Conservation (phyloP, 2,113 vertebrate genomes). For the Nibea albiflora region DNA sequence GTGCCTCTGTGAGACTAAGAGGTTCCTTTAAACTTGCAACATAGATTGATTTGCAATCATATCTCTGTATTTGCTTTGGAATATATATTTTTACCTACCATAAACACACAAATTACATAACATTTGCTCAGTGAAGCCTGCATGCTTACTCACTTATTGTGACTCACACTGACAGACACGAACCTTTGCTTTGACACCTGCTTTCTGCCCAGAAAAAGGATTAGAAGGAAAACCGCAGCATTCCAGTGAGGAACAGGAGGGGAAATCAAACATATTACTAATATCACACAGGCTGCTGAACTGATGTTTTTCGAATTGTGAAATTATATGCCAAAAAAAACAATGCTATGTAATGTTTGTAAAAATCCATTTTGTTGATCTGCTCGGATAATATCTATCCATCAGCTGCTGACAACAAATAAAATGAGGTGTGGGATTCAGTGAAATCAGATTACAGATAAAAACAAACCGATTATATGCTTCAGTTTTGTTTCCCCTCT, state of each 20-base stretch:
- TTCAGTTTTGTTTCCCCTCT: constrained; percentile 69
- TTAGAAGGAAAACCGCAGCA: constrained; percentile 26
- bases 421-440: constrained; percentile 46
- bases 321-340: not conserved
- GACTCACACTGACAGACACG: constrained; percentile 28
- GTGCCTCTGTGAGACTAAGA: not conserved
- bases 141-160: constrained; percentile 21
- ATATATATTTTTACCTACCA: not conserved
- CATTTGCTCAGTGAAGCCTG: not conserved
- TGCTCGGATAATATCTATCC: constrained; percentile 18
- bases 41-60: not conserved
- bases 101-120: not conserved
- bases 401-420: constrained; percentile 25
- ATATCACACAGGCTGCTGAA: constrained; percentile 8
- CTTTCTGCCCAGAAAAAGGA: constrained; percentile 29
- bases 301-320: not conserved
- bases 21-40: not conserved
- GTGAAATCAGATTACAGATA: constrained; percentile 70
- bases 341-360: not conserved
- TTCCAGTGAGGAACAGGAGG: constrained; percentile 16
- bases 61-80: not conserved
- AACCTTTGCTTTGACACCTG: constrained; percentile 35
- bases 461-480: constrained; percentile 77
- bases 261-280: not conserved
- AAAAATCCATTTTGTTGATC: constrained; percentile 20